Conservation (phyloP, 2,113 vertebrate species). For the Indri indri region DNA sequence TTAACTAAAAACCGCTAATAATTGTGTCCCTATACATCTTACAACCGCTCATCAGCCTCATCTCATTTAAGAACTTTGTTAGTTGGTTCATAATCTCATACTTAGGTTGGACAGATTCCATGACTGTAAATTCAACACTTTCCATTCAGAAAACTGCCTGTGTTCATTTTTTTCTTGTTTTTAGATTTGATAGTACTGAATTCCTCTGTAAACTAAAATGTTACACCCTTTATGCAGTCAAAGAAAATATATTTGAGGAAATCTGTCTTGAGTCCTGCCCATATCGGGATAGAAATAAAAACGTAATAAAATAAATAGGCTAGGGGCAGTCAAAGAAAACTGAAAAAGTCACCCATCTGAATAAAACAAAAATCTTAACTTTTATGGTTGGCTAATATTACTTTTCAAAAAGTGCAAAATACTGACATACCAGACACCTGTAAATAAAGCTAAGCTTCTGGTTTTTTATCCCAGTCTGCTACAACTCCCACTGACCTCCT, state of each 20-base stretch:
- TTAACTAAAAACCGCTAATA: not conserved
- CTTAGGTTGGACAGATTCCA: not conserved
- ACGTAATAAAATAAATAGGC: not conserved
- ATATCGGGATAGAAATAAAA: conserved; percentile 4
- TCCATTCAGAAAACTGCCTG: not conserved
- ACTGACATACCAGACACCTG: not conserved
- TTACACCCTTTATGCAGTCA: not conserved
- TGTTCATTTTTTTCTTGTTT: not conserved
- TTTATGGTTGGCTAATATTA: not conserved
- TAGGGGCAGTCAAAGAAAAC: not conserved
- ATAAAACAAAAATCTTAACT: not conserved
- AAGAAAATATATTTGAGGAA: not conserved
- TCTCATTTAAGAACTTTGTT: not conserved
- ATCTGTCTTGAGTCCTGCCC: not conserved
- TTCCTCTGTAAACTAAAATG: not conserved
- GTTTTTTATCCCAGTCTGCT: not conserved
- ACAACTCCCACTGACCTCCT: not conserved
- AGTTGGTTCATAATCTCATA: not conserved
- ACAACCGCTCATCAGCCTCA: not conserved
- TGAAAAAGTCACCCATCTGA: not conserved
- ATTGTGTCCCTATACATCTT: not conserved
- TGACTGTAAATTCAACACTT: not conserved
- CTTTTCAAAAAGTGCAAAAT: not conserved
- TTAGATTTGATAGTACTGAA: not conserved
- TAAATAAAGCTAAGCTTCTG: not conserved